A percentile compares a stretch with the other conserved stretches of the same genome.
Evolutionary conservation across 2,113 vertebrate genomes (phyloP).

Genomic region (Brachypteracias leptosomus): DNA sequence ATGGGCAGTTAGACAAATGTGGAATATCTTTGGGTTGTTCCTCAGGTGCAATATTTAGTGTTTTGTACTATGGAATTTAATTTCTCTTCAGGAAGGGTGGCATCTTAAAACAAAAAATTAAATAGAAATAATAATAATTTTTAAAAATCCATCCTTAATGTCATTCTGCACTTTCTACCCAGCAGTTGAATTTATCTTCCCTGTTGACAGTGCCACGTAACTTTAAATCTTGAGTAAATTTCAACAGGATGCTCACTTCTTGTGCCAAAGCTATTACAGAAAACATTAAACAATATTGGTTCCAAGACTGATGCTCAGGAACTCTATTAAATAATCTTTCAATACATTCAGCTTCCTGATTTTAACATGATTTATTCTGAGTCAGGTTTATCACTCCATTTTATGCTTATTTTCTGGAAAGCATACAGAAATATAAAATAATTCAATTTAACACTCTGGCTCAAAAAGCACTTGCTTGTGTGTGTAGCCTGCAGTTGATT

Average conservation of each 20-base stretch:
- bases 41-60: background rate
- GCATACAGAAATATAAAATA: constrained; percentile 8
- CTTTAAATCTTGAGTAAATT: background rate
- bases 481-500: background rate
- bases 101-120: background rate
- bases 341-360: background rate
- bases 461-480: background rate
- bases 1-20: background rate
- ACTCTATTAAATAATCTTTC: constrained; percentile 50
- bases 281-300: constrained; percentile 40
- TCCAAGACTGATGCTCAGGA: constrained; percentile 38
- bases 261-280: constrained; percentile 28
- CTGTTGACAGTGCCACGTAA: background rate
- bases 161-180: background rate
- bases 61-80: background rate
- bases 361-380: constrained; percentile 40
- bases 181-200: background rate
- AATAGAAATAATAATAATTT: background rate
- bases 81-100: background rate
- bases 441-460: background rate
- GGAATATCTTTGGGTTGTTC: background rate
- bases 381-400: constrained; percentile 31
- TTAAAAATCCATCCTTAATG: background rate
- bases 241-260: background rate
- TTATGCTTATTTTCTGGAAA: constrained; percentile 53